Conservation (phyloP, 2,888 invertebrate species). For the Saturnia japonica region DNA sequence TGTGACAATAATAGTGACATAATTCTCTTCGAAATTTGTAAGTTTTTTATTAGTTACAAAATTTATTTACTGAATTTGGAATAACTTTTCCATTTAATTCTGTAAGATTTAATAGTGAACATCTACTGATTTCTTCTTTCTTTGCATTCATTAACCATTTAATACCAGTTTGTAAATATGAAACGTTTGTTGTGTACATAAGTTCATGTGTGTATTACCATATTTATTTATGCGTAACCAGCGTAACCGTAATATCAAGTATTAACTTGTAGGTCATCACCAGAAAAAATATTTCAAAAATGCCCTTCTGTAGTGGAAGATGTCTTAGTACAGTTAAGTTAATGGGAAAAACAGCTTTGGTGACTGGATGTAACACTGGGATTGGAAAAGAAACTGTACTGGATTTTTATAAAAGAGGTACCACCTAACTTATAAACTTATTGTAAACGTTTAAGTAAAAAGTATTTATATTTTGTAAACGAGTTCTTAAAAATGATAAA, state of each 20-base stretch:
- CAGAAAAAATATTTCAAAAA: constrained; percentile 31
- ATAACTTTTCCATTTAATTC: background rate
- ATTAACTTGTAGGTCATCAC: background rate
- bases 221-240: background rate
- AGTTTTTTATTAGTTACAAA: background rate
- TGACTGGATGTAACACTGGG: constrained; percentile 75
- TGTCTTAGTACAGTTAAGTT: constrained; percentile 80
- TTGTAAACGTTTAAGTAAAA: background rate
- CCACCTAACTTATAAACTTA: background rate
- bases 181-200: background rate
- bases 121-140: constrained; percentile 13
- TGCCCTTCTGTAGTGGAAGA: constrained; percentile 71
- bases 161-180: background rate
- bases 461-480: too few relatives aligned
- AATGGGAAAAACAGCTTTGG: constrained; percentile 78
- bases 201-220: too few relatives aligned
- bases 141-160: background rate
- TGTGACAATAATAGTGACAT: background rate
- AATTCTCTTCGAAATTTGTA: background rate
- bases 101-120: background rate
- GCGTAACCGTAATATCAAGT: too few relatives aligned
- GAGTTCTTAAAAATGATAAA: too few relatives aligned
- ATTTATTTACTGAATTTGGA: background rate
- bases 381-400: constrained; percentile 75
- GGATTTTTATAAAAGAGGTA: constrained; percentile 76